phyloP scores from a whole-genome alignment of 2,113 vertebrate species.

The Rissa tridactyla region DNA sequence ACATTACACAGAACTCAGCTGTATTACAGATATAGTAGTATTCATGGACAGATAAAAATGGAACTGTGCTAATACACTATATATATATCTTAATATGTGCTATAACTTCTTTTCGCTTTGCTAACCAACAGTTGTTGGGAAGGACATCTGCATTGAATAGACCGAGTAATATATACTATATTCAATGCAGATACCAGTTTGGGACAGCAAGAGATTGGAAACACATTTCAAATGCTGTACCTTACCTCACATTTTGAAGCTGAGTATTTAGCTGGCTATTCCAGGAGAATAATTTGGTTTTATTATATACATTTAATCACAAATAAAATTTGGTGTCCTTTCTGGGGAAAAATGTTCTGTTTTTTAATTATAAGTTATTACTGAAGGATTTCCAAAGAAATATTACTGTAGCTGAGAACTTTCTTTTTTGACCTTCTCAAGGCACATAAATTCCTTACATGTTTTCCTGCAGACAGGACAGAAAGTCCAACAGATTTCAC shows the following conservation, averaged over 20 bases:
- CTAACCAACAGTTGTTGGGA: neutral
- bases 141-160: neutral
- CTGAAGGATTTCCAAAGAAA: neutral
- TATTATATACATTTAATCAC: neutral
- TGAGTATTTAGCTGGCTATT: neutral
- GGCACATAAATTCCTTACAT: neutral
- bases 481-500: neutral
- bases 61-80: neutral
- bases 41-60: neutral
- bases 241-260: neutral
- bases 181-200: neutral
- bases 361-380: neutral
- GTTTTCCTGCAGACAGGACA: neutral
- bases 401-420: neutral
- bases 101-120: neutral
- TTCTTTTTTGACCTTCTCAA: neutral
- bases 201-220: neutral
- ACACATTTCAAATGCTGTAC: neutral
- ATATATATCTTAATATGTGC: neutral
- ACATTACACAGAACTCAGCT: neutral
- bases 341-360: neutral
- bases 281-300: neutral
- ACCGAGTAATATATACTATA: neutral
- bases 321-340: neutral
- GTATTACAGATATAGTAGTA: neutral